phyloP scores from a whole-genome alignment of 2,888 invertebrate species.

The Ormyrus pomaceus region DNA sequence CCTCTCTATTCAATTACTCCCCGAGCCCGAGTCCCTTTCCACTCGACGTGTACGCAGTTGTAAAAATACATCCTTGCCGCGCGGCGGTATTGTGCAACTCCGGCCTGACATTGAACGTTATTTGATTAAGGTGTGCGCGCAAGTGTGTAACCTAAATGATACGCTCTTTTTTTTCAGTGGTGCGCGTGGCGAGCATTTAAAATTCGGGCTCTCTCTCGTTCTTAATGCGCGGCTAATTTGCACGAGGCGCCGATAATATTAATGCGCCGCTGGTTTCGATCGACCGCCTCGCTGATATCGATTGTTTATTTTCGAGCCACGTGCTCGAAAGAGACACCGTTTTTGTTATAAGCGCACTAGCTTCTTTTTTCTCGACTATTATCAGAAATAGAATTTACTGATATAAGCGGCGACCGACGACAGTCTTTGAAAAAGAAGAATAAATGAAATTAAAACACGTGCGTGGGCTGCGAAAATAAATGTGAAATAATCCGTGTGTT shows the following conservation, averaged over 20 bases:
- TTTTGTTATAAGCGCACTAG: background rate
- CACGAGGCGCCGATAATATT: too few relatives aligned
- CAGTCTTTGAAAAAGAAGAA: too few relatives aligned
- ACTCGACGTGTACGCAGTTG: background rate
- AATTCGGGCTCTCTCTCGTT: too few relatives aligned
- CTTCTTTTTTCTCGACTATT: too few relatives aligned
- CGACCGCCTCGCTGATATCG: background rate
- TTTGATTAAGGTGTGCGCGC: slow-evolving; percentile 27
- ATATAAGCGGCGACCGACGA: too few relatives aligned
- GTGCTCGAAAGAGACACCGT: background rate
- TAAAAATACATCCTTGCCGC: slow-evolving; percentile 6
- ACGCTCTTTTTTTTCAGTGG: background rate
- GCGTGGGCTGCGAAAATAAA: too few relatives aligned
- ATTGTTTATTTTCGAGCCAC: slow-evolving; percentile 33
- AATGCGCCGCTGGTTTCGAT: background rate
- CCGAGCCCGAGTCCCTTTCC: background rate
- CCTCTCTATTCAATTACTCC: background rate
- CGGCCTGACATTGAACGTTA: slow-evolving; percentile 41
- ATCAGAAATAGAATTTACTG: too few relatives aligned
- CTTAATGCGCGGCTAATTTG: too few relatives aligned
- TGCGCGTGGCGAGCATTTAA: background rate
- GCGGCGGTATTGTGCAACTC: slow-evolving; percentile 17
- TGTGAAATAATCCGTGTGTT: too few relatives aligned
- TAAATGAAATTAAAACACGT: too few relatives aligned
- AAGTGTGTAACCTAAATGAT: slow-evolving; percentile 22